phyloP scores from a whole-genome alignment of 2,113 vertebrate species.

The Sceloporus tristichus region DNA sequence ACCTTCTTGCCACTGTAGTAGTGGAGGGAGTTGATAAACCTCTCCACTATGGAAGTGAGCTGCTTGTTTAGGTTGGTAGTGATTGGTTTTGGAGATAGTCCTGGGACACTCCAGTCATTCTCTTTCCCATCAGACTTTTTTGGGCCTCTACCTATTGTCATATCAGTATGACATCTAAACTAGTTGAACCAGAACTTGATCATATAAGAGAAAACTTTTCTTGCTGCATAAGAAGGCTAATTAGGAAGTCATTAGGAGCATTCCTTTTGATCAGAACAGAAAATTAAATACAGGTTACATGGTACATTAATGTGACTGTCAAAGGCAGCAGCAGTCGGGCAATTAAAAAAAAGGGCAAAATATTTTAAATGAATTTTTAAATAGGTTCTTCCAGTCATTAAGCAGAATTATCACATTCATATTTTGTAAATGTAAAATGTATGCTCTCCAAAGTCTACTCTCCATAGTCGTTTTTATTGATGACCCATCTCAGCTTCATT shows the following conservation, averaged over 20 bases:
- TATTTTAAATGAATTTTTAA: constrained; percentile 79
- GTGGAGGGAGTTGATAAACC: not conserved
- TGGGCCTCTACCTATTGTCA: not conserved
- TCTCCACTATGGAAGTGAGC: no score
- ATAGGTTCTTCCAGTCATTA: constrained; percentile 78
- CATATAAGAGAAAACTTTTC: not conserved
- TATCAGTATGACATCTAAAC: not conserved
- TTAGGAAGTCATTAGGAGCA: constrained; percentile 46
- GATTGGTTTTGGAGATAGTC: not conserved
- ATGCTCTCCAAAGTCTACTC: constrained; percentile 71
- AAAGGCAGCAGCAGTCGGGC: constrained; percentile 64
- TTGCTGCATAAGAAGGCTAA: constrained; percentile 55
- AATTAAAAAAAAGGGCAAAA: constrained; percentile 73
- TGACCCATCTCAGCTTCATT: constrained; percentile 81
- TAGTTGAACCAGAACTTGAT: constrained; percentile 19
- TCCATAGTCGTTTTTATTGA: constrained; percentile 77
- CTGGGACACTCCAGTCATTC: not conserved
- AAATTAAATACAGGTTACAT: constrained; percentile 72
- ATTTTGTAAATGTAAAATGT: constrained; percentile 77
- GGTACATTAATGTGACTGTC: constrained; percentile 74
- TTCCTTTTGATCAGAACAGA: constrained; percentile 60
- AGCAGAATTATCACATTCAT: constrained; percentile 68
- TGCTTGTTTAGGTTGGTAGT: not conserved
- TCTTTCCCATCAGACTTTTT: not conserved
- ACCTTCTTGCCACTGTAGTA: not conserved